Evolutionary conservation across 2,797 vertebrate genomes (phyloP).

Genomic region (Sciaenops ocellatus): DNA sequence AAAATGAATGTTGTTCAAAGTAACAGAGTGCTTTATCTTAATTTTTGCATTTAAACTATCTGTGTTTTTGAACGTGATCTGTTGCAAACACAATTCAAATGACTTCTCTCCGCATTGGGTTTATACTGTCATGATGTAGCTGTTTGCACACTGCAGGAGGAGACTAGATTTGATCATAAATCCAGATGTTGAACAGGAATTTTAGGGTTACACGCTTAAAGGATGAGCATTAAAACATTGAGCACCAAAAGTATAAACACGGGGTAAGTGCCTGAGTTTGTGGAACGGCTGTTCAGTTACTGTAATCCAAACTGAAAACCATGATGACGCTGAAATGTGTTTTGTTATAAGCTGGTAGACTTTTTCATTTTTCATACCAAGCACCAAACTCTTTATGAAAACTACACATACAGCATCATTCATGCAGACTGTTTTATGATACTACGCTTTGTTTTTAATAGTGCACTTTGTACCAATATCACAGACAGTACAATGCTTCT

Average conservation of each 20-base stretch:
- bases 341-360: neutral
- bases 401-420: conserved; percentile 16
- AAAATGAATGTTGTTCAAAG: neutral
- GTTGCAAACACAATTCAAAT: neutral
- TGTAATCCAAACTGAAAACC: conserved; percentile 1
- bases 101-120: neutral
- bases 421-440: conserved; percentile 21
- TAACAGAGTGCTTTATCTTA: neutral
- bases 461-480: conserved; percentile 4
- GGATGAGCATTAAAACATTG: conserved; percentile 20
- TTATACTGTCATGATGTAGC: neutral
- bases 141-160: neutral
- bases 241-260: conserved; percentile 37
- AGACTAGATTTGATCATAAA: neutral
- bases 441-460: conserved; percentile 16
- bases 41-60: neutral
- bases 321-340: conserved; percentile 17
- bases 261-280: conserved; percentile 35
- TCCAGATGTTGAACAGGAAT: neutral
- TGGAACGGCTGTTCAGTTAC: too few relatives aligned
- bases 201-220: conserved; percentile 3
- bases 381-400: neutral
- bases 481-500: neutral
- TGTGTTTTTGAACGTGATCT: neutral
- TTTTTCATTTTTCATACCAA: conserved; percentile 13